A percentile compares a stretch with the other conserved stretches of the same genome.
Conservation (phyloP, 2,888 invertebrate genomes). For the Thalpophila matura region DNA sequence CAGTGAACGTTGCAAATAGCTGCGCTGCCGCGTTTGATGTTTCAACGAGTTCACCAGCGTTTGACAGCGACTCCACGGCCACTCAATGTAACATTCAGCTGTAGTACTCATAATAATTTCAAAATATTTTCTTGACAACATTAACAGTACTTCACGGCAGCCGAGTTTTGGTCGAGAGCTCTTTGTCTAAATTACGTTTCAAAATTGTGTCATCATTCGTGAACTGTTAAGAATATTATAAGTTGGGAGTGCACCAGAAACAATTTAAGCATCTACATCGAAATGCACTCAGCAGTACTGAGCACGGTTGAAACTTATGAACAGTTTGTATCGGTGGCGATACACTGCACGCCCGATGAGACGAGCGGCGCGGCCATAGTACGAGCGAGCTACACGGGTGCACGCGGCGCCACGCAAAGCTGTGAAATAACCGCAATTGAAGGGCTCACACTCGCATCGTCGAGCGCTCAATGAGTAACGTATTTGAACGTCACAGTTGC, state of each 20-base stretch:
- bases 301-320: slow-evolving; percentile 45
- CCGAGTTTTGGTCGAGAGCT: slow-evolving; percentile 6
- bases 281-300: slow-evolving; percentile 64
- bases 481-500: slow-evolving; percentile 14
- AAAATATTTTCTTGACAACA: slow-evolving; percentile 6
- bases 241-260: slow-evolving; percentile 41
- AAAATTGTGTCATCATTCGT: slow-evolving; percentile 26
- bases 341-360: slow-evolving; percentile 5
- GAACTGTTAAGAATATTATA: slow-evolving; percentile 50
- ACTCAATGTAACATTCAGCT: background rate
- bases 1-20: slow-evolving; percentile 10
- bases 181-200: slow-evolving; percentile 31
- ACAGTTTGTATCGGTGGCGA: slow-evolving; percentile 38
- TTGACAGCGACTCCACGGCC: background rate
- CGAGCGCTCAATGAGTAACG: slow-evolving; percentile 10
- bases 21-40: slow-evolving; percentile 2
- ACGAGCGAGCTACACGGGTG: background rate
- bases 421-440: slow-evolving; percentile 1
- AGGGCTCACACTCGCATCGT: slow-evolving; percentile 9
- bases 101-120: background rate
- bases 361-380: background rate
- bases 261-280: slow-evolving; percentile 48
- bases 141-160: slow-evolving; percentile 4
- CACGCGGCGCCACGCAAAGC: background rate
- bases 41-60: background rate